A percentile compares a stretch with the other conserved stretches of the same genome.
These are phyloP conservation scores for Microctenopoma lineatum DNA, from an alignment of 2,797 vertebrate species.

Conservation along the genomic window DNA sequence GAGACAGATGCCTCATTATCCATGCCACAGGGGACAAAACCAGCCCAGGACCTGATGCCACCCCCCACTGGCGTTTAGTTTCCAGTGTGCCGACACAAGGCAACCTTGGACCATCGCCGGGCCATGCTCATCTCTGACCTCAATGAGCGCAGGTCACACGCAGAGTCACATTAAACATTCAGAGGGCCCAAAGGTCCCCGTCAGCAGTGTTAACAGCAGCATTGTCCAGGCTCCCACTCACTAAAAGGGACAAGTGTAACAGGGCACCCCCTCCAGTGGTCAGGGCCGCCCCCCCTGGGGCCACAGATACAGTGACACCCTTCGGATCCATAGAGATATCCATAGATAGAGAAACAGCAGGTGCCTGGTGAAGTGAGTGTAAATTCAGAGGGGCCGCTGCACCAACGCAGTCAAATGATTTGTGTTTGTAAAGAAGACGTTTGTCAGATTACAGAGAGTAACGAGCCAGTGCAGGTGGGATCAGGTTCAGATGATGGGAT, in stretches of 20 bases:
- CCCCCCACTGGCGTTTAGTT: conserved; percentile 70
- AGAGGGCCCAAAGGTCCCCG: conserved; percentile 83
- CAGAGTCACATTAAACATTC: conserved; percentile 85
- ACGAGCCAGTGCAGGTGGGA: conserved; percentile 22
- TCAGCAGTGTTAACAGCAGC: conserved; percentile 82
- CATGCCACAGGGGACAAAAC: conserved; percentile 76
- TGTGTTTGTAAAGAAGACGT: conserved; percentile 2
- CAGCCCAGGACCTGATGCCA: conserved; percentile 48
- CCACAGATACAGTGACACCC: conserved; percentile 71
- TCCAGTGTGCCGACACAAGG: conserved; percentile 68
- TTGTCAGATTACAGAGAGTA: conserved; percentile 1
- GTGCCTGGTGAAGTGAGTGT: background rate
- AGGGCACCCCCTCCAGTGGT: conserved; percentile 71
- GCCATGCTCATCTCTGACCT: conserved; percentile 84
- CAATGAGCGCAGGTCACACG: conserved; percentile 73
- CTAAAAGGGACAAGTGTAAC: conserved; percentile 79
- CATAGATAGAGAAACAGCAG: conserved; percentile 4
- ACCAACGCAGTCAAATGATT: background rate
- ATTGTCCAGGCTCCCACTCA: conserved; percentile 71
- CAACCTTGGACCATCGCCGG: conserved; percentile 56
- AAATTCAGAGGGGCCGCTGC: background rate
- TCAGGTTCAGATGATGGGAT: conserved; percentile 65
- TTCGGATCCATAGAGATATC: conserved; percentile 31
- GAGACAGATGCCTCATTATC: conserved; percentile 82
- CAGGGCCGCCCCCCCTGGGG: conserved; percentile 57